Conservation (phyloP, 1,140 invertebrate genomes). For the Periplaneta americana region DNA sequence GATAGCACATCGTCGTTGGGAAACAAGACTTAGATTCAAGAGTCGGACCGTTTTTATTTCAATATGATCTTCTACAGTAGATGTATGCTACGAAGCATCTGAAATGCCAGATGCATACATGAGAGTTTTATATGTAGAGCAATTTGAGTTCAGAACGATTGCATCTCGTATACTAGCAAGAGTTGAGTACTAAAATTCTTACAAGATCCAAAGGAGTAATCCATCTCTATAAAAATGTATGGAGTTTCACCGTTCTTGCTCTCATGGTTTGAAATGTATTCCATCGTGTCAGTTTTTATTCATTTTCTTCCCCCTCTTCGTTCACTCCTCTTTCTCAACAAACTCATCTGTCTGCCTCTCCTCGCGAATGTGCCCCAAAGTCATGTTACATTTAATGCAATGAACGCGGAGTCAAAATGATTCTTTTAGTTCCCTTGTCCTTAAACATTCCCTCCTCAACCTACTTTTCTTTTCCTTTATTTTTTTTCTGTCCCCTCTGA, state of each 20-base stretch:
- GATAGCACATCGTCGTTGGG: too few species aligned
- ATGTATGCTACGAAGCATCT: too few species aligned
- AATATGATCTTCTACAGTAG: too few species aligned
- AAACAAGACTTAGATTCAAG: too few species aligned
- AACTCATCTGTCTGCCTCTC: constrained; percentile 12
- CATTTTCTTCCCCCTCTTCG: background rate
- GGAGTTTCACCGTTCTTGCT: background rate
- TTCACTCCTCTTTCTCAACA: background rate
- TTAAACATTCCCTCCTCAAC: background rate
- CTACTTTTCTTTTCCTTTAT: background rate
- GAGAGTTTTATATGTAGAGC: too few species aligned
- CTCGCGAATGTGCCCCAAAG: constrained; percentile 5
- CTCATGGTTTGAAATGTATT: constrained; percentile 12
- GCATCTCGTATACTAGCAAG: too few species aligned
- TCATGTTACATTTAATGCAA: constrained; percentile 19
- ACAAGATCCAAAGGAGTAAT: too few species aligned
- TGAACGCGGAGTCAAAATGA: constrained; percentile 16
- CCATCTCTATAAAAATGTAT: background rate
- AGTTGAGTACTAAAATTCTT: too few species aligned
- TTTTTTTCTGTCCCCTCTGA: background rate
- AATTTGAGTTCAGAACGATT: too few species aligned
- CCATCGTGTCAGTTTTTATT: constrained; percentile 10
- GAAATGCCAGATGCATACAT: too few species aligned
- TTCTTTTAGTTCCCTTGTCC: constrained; percentile 17
- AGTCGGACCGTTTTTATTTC: too few species aligned